Conservation (phyloP, 2,797 vertebrate species). For the Limnodromus scolopaceus region DNA sequence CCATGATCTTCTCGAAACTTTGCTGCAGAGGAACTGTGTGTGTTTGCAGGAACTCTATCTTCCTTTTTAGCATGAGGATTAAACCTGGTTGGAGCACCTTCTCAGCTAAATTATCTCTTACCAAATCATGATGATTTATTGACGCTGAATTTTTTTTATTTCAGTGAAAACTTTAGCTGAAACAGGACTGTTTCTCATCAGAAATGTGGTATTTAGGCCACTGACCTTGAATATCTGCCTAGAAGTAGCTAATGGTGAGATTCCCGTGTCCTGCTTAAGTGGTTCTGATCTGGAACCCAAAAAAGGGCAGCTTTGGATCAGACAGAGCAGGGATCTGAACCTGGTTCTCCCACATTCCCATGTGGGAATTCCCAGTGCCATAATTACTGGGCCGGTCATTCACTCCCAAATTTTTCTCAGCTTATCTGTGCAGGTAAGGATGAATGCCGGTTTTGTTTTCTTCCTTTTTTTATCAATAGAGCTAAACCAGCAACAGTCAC, state of each 20-base stretch:
- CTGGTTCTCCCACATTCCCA: not conserved
- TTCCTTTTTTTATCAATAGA: constrained; percentile 17
- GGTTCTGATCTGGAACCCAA: not conserved
- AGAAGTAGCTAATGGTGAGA: not conserved
- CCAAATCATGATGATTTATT: not conserved
- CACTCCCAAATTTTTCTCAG: not conserved
- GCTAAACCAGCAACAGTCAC: constrained; percentile 39
- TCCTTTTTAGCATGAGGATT: not conserved
- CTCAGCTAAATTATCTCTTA: not conserved
- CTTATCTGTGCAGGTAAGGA: not conserved
- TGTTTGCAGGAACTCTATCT: not conserved
- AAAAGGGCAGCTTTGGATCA: not conserved
- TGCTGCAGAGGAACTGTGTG: not conserved
- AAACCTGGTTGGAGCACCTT: not conserved
- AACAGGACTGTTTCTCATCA: not conserved
- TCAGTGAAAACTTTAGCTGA: not conserved
- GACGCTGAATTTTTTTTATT: not conserved
- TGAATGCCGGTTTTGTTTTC: not conserved
- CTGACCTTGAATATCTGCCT: not conserved
- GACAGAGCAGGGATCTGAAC: not conserved
- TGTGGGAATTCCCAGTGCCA: not conserved
- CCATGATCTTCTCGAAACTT: not conserved
- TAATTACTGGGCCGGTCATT: not conserved
- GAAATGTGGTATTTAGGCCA: not conserved
- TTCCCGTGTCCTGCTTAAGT: not conserved